Evolutionary conservation across 2,113 vertebrate species (phyloP), one percentile per base, ranked within the genome.

Genomic region (Perca flavescens): DNA sequence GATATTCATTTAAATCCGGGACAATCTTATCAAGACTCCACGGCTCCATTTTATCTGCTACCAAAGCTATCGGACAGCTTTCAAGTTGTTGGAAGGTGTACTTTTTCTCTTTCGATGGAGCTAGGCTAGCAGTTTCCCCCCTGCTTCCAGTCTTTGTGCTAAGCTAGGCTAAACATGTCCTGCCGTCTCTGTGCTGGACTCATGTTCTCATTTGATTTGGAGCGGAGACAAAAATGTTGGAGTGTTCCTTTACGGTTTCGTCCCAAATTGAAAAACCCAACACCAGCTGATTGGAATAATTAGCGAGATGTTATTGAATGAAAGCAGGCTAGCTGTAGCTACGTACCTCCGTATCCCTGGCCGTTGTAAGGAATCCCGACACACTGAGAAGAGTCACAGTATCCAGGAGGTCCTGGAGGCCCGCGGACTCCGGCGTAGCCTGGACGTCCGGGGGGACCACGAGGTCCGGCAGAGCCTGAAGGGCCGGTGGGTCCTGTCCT

Each of bases 311-410:
- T 53, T 40, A 64, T 21, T 21, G 14, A 11, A 21, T 14, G 12
- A n/a, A 15, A 25, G 3, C 50, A 10, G n/a, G 15, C n/a, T 71
- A 15, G 2, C 6, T 34, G 12, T 7, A 13, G 3, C 6, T 58
- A 94, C 97, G 1, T 96, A 99, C 98, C 97, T 96, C 94, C 94
- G 89, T 98, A 99, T 93, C 97, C 97, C 93, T 98, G 97, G n/a
- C 98, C 97, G 0, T 99, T 99, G 96, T 99, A 99, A 64, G 96
- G 97, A 85, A 99, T 98, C 69, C 98, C 98, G 22, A 98, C 96
- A 74, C 98, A 99, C 93, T 98, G 97, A 58, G 98, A 99, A 6
- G 98, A 99, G 91, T 99, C 98, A 49, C 98, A 99, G 89, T 99
- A 99, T n/a, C 98, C 98, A 31, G 98, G 90, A 68, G 97, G 96